phyloP scores from a whole-genome alignment of 2,888 invertebrate genomes.

The Brachyptera putata region DNA sequence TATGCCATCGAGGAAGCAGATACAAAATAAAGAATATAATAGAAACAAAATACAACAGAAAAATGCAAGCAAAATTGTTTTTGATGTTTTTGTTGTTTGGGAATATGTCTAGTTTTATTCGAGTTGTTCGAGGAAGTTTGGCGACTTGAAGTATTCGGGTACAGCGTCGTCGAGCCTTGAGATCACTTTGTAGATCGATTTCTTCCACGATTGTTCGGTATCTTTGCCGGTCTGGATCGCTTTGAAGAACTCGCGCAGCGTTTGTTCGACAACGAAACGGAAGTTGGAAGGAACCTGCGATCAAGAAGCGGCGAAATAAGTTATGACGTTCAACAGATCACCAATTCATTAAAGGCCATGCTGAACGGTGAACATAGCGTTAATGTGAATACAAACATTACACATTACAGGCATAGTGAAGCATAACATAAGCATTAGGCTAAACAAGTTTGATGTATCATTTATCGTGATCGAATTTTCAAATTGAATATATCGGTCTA shows the following conservation, averaged over 20 bases:
- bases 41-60: constrained; percentile 9
- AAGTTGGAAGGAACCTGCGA: constrained; percentile 94
- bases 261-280: constrained; percentile 95
- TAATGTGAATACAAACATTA: too few species aligned
- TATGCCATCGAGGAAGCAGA: neutral
- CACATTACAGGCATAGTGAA: too few species aligned
- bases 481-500: too few species aligned
- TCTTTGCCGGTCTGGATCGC: constrained; percentile 96
- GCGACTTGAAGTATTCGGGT: constrained; percentile 99
- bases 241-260: constrained; percentile 97
- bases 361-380: too few species aligned
- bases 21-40: neutral
- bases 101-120: constrained; percentile 58
- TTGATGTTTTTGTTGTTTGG: neutral
- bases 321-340: neutral
- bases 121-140: constrained; percentile 98
- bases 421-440: too few species aligned
- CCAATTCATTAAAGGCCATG: neutral
- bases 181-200: constrained; percentile 99
- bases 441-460: too few species aligned
- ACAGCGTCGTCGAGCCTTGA: constrained; percentile 98
- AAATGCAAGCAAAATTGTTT: constrained; percentile 12
- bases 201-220: constrained; percentile 99
- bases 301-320: constrained; percentile 21
- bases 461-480: too few species aligned